These are phyloP conservation scores for Aldrovandia affinis DNA, from an alignment of 2,797 vertebrate species.

Conservation along the genomic window DNA sequence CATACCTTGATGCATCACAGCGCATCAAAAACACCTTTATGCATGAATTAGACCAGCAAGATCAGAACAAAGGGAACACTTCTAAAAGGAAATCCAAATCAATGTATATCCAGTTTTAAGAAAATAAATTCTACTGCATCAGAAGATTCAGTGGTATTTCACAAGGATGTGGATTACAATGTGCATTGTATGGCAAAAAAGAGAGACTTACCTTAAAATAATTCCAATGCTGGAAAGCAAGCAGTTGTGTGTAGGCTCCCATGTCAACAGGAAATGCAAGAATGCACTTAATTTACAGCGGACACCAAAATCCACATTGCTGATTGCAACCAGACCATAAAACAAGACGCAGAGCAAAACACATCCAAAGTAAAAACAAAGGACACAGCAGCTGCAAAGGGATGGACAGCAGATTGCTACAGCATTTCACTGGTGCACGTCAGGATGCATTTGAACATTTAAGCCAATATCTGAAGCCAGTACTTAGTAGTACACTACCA, in stretches of 20 bases:
- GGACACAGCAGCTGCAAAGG: not conserved
- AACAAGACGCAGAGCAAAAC: not conserved
- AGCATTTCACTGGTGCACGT: not conserved
- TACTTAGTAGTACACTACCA: not conserved
- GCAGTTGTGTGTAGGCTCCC: slow-evolving; percentile 13
- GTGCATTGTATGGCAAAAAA: not conserved
- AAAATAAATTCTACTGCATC: not conserved
- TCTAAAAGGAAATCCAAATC: not conserved
- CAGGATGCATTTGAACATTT: not conserved
- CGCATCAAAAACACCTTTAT: not conserved
- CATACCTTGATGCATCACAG: not conserved
- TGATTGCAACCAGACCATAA: slow-evolving; percentile 11
- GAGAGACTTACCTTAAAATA: slow-evolving; percentile 9
- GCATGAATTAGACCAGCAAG: not conserved
- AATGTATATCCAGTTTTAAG: not conserved
- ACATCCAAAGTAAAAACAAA: not conserved
- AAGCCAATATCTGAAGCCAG: not conserved
- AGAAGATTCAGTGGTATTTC: not conserved
- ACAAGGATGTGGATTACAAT: not conserved
- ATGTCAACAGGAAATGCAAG: slow-evolving; percentile 9
- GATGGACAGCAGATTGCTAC: not conserved
- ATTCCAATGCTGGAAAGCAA: not conserved
- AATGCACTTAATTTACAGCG: slow-evolving; percentile 19
- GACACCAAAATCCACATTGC: slow-evolving; percentile 7
- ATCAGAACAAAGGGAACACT: not conserved